Evolutionary conservation across 2,797 vertebrate species (phyloP), one percentile per base, ranked within the genome.

Genomic region (Sparidentex hasta): DNA sequence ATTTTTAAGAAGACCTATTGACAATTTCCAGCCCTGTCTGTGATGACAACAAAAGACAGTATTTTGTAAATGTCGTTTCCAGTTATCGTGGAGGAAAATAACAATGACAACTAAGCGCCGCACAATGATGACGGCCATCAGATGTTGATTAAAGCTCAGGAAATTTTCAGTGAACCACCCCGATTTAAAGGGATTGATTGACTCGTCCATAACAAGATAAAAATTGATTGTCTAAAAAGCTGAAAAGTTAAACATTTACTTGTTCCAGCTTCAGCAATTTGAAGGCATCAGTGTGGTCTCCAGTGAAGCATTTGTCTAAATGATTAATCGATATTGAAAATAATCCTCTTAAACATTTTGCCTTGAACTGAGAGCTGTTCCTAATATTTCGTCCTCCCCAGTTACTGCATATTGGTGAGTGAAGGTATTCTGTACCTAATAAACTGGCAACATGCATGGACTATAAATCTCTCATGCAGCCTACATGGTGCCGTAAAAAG

Each of bases 401-500:
- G n/a, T 47, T 18, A 20, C 65, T 55, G 48, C 47, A 18, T 12
- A 20, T 46, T 38, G n/a, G 17, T 6, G 3, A 29, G 43, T 44
- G 61, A 33, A 33, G 33, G 33, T 33, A 7, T 21, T 65, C 64
- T 72, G 77, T 17, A 7, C 27, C 41, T 73, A 63, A 65, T 72
- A 56, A 75, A 47, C 63, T 59, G 81, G 48, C 50, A 27, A 52
- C 65, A 52, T 11, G 44, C 1, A 12, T 1, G 46, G 1, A 1
- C 59, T 58, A 75, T 86, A 76, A 82, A 82, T 90, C 79, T 65
- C 44, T 95, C 95, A 95, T 95, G 97, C 95, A 90, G 93, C 83
- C 94, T 92, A 91, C 93, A 94, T 80, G 82, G 85, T 91, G 91
- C 96, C 92, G 96, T 88, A 97, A 96, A 96, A 96, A 94, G 92